Evolutionary conservation across 2,797 vertebrate genomes (phyloP).

Genomic region (Eulemur coronatus): DNA sequence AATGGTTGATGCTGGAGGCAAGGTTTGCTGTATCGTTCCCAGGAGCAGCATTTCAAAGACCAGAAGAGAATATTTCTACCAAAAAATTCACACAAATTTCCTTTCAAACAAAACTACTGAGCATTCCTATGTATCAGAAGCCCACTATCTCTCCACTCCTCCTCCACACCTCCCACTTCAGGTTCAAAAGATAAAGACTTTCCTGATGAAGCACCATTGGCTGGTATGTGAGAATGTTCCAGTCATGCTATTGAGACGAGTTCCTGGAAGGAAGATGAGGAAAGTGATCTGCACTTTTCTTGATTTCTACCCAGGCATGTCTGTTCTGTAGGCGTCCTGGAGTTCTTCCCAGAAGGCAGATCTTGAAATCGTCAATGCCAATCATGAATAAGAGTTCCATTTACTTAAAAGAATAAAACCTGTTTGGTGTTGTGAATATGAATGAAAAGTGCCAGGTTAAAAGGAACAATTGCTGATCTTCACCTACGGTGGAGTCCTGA

Average conservation of each 20-base stretch:
- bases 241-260: background rate
- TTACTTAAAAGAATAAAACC: constrained; percentile 31
- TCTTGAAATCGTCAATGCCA: constrained; percentile 53
- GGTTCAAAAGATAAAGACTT: constrained; percentile 27
- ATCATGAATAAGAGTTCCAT: constrained; percentile 57
- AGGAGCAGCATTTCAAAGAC: constrained; percentile 14
- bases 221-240: background rate
- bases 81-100: background rate
- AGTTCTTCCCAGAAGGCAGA: constrained; percentile 58
- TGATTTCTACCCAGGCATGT: background rate
- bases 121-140: background rate
- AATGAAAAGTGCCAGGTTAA: constrained; percentile 41
- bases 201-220: background rate
- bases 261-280: constrained; percentile 2
- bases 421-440: background rate
- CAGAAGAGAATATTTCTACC: background rate
- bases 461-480: background rate
- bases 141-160: background rate
- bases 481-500: background rate
- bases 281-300: background rate
- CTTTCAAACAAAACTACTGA: background rate
- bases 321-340: constrained; percentile 60
- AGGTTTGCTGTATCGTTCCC: background rate
- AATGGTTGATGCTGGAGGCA: background rate
- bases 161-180: background rate